These are phyloP conservation scores for Acanthiza pusilla DNA, from an alignment of 2,797 vertebrate genomes.

Conservation along the genomic window DNA sequence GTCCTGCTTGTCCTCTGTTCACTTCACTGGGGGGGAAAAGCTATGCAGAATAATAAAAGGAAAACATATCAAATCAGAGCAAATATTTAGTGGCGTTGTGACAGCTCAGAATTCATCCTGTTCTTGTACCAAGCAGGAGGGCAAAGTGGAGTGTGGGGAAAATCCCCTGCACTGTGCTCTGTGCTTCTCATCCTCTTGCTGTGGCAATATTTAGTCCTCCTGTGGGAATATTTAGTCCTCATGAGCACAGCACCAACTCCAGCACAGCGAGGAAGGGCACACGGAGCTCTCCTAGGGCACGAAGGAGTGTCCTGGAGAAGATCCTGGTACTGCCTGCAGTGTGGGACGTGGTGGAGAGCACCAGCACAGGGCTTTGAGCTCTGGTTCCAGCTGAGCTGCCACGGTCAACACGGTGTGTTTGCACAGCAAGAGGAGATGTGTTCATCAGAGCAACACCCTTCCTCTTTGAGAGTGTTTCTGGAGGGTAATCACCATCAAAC, in stretches of 20 bases:
- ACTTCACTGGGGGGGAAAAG: accelerated
- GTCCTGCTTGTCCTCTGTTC: not conserved
- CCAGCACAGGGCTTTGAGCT: not conserved
- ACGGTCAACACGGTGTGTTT: not conserved
- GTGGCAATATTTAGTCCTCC: not conserved
- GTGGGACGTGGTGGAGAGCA: not conserved
- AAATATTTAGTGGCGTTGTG: not conserved
- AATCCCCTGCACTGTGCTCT: not conserved
- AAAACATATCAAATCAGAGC: not conserved
- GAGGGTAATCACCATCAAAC: not conserved
- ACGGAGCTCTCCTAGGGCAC: not conserved
- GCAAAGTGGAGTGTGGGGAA: not conserved
- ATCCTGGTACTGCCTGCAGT: accelerated
- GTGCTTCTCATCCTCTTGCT: not conserved
- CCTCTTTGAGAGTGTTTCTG: not conserved
- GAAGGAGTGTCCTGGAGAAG: accelerated
- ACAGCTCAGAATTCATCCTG: not conserved
- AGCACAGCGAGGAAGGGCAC: not conserved
- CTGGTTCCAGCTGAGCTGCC: not conserved
- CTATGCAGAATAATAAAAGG: not conserved
- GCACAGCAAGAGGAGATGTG: not conserved
- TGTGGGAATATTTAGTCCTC: not conserved
- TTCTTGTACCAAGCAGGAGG: not conserved
- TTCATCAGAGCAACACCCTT: constrained; percentile 21
- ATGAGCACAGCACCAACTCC: not conserved